A percentile compares a stretch with the other conserved stretches of the same genome.
These are phyloP conservation scores for Melierax canorus DNA, from an alignment of 2,113 vertebrate genomes.

Conservation along the genomic window DNA sequence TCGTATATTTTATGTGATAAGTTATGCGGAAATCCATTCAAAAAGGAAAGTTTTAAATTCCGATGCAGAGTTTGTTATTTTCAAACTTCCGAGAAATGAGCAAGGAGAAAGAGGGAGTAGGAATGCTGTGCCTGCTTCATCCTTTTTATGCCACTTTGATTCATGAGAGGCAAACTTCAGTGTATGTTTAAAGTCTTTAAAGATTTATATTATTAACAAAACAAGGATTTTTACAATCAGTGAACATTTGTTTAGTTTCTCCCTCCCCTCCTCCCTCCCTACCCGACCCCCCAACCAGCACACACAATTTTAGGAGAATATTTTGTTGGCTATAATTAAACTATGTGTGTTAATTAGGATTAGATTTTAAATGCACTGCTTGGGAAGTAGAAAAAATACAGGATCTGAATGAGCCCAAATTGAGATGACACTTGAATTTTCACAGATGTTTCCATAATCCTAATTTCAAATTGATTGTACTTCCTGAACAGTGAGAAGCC, in stretches of 20 bases:
- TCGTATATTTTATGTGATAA: conserved; percentile 14
- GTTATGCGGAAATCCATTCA: conserved; percentile 14
- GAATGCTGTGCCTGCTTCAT: background rate
- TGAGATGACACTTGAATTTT: conserved; percentile 80
- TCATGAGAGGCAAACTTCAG: conserved; percentile 64
- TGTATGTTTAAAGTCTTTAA: conserved; percentile 68
- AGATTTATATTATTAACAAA: conserved; percentile 73
- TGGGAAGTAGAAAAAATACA: conserved; percentile 76
- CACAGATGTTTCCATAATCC: conserved; percentile 80
- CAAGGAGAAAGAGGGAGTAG: background rate
- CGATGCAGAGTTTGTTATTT: conserved; percentile 33
- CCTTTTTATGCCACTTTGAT: conserved; percentile 39
- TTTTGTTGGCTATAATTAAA: conserved; percentile 80
- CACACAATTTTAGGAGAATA: conserved; percentile 74
- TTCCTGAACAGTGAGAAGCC: conserved; percentile 75
- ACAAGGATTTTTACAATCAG: conserved; percentile 75
- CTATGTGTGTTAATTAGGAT: conserved; percentile 78
- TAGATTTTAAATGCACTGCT: conserved; percentile 78
- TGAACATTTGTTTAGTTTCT: conserved; percentile 71
- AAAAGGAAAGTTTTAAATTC: background rate
- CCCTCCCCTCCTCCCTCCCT: conserved; percentile 53
- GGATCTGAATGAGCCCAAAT: conserved; percentile 78
- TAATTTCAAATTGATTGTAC: conserved; percentile 81
- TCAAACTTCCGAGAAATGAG: conserved; percentile 37
- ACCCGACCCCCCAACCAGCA: conserved; percentile 55